Conservation (phyloP, 1,140 invertebrate genomes). For the Bathynomus jamesi region DNA sequence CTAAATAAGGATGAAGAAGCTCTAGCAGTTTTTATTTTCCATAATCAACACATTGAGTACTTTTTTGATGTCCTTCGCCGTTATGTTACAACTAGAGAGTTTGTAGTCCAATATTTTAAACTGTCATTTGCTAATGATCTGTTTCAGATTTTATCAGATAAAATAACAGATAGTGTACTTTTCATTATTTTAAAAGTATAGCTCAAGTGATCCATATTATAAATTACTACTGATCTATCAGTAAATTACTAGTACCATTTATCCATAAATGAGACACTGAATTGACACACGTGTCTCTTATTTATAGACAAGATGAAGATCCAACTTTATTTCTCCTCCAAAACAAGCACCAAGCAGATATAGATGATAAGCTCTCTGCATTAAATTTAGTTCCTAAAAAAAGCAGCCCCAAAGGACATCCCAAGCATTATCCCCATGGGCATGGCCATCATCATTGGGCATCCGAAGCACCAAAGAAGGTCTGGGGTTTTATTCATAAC, state of each 20-base stretch:
- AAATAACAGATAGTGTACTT: background rate
- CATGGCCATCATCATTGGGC: background rate
- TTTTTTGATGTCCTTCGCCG: background rate
- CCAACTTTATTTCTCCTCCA: background rate
- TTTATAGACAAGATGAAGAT: slow-evolving; percentile 12
- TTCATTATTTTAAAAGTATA: background rate
- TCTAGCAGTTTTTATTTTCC: background rate
- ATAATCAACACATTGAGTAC: background rate
- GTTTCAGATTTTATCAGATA: background rate
- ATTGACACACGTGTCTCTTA: background rate
- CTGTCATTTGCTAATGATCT: background rate
- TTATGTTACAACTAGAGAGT: background rate
- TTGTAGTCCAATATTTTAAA: background rate
- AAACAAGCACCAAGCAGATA: slow-evolving; percentile 6
- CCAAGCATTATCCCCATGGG: background rate
- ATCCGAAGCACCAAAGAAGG: slow-evolving; percentile 51
- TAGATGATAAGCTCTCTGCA: slow-evolving; percentile 13
- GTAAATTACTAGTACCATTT: background rate
- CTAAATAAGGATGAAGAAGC: background rate
- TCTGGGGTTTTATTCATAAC: slow-evolving; percentile 62
- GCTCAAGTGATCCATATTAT: background rate
- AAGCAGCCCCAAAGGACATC: background rate
- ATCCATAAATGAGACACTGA: background rate
- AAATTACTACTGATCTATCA: background rate
- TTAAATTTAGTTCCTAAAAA: background rate